These are phyloP conservation scores for Oophaga pumilio DNA, from an alignment of 2,113 vertebrate genomes.

Conservation along the genomic window DNA sequence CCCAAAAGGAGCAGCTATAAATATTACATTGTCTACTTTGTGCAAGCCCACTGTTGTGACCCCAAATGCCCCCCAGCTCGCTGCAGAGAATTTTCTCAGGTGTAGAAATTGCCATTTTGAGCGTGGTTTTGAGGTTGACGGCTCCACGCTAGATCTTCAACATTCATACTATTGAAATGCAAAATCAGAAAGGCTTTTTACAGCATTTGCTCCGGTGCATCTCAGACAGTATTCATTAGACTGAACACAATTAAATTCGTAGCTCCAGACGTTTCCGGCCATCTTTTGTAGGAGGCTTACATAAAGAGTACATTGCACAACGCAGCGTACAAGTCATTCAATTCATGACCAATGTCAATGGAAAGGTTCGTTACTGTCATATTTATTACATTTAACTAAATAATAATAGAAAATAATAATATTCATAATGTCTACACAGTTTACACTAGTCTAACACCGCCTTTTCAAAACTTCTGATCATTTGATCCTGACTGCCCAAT, in stretches of 20 bases:
- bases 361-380: not conserved
- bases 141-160: not conserved
- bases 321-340: not conserved
- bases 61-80: not conserved
- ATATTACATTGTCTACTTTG: conserved; percentile 25
- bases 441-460: too few species aligned
- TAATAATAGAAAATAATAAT: too few species aligned
- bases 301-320: not conserved
- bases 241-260: conserved; percentile 13
- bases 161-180: not conserved
- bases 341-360: not conserved
- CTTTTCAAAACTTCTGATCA: too few species aligned
- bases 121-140: conserved; percentile 10
- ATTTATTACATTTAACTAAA: too few species aligned
- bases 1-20: conserved; percentile 33
- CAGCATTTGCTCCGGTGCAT: conserved; percentile 20
- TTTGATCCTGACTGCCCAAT: too few species aligned
- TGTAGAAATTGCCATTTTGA: conserved; percentile 25
- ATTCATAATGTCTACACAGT: too few species aligned
- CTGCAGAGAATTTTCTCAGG: conserved; percentile 22
- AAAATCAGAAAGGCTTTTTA: conserved; percentile 21
- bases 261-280: conserved; percentile 30
- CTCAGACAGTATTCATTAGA: conserved; percentile 27
- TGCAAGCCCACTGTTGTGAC: conserved; percentile 5
- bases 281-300: not conserved